Base-by-base conservation (phyloP, 2,888 invertebrate species). In the Palloptera scutellata region DNA sequence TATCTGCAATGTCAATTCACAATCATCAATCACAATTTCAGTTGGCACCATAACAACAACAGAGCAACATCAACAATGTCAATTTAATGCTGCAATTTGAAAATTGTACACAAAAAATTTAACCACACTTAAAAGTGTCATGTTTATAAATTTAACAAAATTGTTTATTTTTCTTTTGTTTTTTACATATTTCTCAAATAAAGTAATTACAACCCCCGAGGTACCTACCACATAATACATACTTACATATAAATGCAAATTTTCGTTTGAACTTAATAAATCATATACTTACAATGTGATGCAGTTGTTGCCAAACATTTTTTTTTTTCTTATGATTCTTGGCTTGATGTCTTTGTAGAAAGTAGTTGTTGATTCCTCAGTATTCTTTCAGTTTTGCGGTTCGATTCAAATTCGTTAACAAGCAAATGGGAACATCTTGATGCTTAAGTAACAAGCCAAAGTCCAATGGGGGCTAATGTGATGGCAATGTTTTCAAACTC, bases 11-110 rank as follows among this genome's bases (percentile, higher is more conserved):
- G 59, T 54, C 54, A 65, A 60, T 60, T 52, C 60, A 13, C 51
- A 65, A 65, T 60, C 65, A 65, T 65, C 65, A 65, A 65, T 65
- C 65, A 65, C 60, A 65, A 65, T 64, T 64, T 64, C 51, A 48
- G 48, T 48, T 48, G 13, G 48, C 48, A 40, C 41, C 58, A 51
- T 41, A 64, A 41, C 15, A 48, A 40, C 48, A 64, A 15, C 40
- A 64, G n/a, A 64, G 19, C n/a, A 30, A 58, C 41, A 52, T 41
- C 19, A 54, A 54, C 45, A 64, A 59, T 20, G 41, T 58, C 30
- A 63, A 63, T 63, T 45, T 57, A 30, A 57, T 43, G 19, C 17
- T 40, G 53, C 55, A 55, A 63, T 63, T 55, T 63, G 57, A 55
- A 45, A 55, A 55, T 63, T 30, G 20, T 15, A 45, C 40, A 15